phyloP scores from a whole-genome alignment of 1,140 invertebrate species.

The Apis laboriosa region DNA sequence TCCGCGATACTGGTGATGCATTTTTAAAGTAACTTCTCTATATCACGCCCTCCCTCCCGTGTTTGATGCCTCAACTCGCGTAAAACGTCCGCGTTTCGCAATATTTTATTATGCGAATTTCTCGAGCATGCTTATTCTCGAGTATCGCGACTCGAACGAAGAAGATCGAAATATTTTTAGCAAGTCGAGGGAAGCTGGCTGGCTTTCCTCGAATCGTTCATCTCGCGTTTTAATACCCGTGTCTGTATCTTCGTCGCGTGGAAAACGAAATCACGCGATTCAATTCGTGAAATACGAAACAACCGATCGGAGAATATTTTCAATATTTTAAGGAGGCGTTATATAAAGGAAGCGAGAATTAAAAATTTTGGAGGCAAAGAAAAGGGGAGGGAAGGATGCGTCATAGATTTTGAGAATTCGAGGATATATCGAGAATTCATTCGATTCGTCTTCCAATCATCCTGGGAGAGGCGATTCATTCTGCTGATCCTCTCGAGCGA shows the following conservation, averaged over 20 bases:
- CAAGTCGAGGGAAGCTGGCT: neutral
- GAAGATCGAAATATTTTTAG: neutral
- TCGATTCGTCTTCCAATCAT: neutral
- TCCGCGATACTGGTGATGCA: neutral
- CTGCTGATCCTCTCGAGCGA: neutral
- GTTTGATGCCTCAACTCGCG: constrained; percentile 22
- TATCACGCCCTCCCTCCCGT: neutral
- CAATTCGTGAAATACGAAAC: too few species aligned
- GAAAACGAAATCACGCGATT: too few species aligned
- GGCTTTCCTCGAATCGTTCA: neutral
- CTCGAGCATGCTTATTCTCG: neutral
- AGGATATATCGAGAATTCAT: neutral
- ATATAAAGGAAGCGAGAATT: too few species aligned
- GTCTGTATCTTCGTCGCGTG: neutral
- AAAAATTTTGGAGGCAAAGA: too few species aligned
- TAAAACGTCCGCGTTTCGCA: neutral
- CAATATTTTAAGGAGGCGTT: too few species aligned
- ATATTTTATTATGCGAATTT: constrained; percentile 35
- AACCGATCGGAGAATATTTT: too few species aligned
- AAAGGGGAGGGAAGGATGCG: too few species aligned
- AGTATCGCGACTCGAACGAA: constrained; percentile 6
- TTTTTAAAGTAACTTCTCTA: constrained; percentile 14
- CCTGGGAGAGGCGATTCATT: neutral
- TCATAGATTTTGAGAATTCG: too few species aligned
- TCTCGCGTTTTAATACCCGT: constrained; percentile 20